Percentiles rank a stretch among this genome's conserved stretches.
These are phyloP conservation scores for Drosophila peninsularis DNA, from an alignment of 2,888 invertebrate species.

Conservation along the genomic window DNA sequence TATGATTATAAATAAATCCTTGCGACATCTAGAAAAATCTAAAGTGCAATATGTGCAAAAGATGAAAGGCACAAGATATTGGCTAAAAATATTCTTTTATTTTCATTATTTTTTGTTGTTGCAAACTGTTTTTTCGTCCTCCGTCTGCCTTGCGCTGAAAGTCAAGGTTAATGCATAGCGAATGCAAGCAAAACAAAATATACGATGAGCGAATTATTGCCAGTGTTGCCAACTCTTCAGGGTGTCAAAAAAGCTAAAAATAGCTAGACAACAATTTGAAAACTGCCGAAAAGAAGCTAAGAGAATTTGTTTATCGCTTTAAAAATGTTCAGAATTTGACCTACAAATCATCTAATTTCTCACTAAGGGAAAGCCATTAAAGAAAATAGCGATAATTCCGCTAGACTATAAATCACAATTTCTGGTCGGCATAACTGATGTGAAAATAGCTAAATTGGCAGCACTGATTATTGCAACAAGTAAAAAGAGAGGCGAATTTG, in stretches of 20 bases:
- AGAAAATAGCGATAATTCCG: no score
- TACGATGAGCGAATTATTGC: background rate
- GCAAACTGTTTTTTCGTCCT: constrained; percentile 31
- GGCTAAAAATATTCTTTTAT: constrained; percentile 2
- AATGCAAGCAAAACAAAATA: constrained; percentile 28
- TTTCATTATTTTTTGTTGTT: constrained; percentile 25
- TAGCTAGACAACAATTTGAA: no score
- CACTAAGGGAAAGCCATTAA: no score
- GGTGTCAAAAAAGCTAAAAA: no score
- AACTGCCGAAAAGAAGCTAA: no score
- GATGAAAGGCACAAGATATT: constrained; percentile 9
- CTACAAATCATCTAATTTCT: no score
- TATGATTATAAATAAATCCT: constrained; percentile 28
- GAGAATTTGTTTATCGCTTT: no score
- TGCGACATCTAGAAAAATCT: constrained; percentile 5
- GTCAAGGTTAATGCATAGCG: constrained; percentile 52
- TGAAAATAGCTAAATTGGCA: no score
- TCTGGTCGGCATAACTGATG: no score
- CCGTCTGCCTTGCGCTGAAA: constrained; percentile 14
- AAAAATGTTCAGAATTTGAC: no score
- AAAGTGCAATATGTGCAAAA: constrained; percentile 29
- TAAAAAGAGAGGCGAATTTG: constrained; percentile 1
- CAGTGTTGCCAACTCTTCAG: no score
- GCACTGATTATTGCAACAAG: background rate
- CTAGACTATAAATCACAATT: no score